Evolutionary conservation across 2,888 invertebrate species (phyloP).

Genomic region (Resseliella maxima): DNA sequence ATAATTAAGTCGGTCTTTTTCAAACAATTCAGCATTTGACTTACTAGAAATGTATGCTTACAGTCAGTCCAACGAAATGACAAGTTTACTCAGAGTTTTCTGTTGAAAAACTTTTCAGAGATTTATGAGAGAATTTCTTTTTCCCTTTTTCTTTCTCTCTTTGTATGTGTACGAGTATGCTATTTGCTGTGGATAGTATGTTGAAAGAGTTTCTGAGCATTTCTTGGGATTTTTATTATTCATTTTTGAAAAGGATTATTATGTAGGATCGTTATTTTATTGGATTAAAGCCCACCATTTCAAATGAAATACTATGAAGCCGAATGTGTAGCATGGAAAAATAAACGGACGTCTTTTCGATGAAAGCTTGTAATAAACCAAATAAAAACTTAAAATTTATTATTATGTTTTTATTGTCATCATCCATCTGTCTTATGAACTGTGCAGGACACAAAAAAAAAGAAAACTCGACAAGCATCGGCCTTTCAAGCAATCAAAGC

Average conservation of each 20-base stretch:
- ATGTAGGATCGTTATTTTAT: conserved; percentile 21
- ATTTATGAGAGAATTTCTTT: not conserved
- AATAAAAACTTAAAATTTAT: conserved; percentile 51
- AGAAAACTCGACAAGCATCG: too few relatives aligned
- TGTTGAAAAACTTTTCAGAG: not conserved
- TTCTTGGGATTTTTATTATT: conserved; percentile 4
- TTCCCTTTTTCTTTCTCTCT: not conserved
- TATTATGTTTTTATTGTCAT: conserved; percentile 20
- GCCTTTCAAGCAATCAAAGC: not conserved
- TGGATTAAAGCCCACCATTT: conserved; percentile 30
- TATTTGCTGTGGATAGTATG: not conserved
- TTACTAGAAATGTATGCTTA: not conserved
- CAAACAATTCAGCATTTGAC: not conserved
- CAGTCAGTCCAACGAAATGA: not conserved
- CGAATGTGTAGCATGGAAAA: not conserved
- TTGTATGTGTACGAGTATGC: too few relatives aligned
- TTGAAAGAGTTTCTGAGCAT: not conserved
- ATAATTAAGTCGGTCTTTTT: not conserved
- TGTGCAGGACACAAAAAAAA: not conserved
- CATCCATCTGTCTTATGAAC: conserved; percentile 6
- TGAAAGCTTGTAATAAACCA: conserved; percentile 15
- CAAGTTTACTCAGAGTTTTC: not conserved
- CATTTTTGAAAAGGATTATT: conserved; percentile 6
- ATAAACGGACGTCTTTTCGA: too few relatives aligned
- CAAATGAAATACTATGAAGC: not conserved